Evolutionary conservation across 2,113 vertebrate genomes (phyloP).

Genomic region (Takifugu flavidus): DNA sequence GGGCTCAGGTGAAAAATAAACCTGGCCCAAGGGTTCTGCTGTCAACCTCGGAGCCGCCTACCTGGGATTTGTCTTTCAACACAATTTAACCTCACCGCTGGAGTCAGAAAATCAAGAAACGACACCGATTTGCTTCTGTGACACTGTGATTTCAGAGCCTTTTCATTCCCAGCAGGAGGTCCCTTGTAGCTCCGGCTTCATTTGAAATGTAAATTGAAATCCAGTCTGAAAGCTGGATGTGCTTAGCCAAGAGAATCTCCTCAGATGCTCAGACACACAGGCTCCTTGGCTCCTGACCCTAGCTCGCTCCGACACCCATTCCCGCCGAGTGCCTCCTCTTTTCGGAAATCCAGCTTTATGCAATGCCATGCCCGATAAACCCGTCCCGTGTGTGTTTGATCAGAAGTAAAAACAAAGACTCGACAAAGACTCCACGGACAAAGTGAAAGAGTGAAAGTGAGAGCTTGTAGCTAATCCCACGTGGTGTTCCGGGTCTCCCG

Average conservation of each 20-base stretch:
- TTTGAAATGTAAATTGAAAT: constrained; percentile 56
- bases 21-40: constrained; percentile 9
- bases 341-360: constrained; percentile 60
- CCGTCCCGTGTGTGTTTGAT: constrained; percentile 64
- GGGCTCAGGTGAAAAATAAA: constrained; percentile 15
- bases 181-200: constrained; percentile 14
- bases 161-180: constrained; percentile 44
- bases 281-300: constrained; percentile 20
- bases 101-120: background rate
- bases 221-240: constrained; percentile 12
- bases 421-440: constrained; percentile 56
- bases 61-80: constrained; percentile 9
- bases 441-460: constrained; percentile 33
- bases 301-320: constrained; percentile 43
- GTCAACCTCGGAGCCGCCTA: constrained; percentile 9
- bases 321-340: constrained; percentile 38
- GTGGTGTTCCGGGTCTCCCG: constrained; percentile 48
- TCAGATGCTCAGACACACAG: constrained; percentile 24
- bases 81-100: constrained; percentile 12
- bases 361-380: constrained; percentile 65
- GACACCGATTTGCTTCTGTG: constrained; percentile 10
- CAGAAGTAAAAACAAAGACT: constrained; percentile 57
- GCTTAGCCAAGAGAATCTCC: constrained; percentile 8
- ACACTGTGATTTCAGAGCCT: constrained; percentile 25
- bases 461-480: constrained; percentile 50